Evolutionary conservation across 1,140 invertebrate genomes (phyloP), one percentile per base, ranked within the genome.

Genomic region (Globodera rostochiensis): DNA sequence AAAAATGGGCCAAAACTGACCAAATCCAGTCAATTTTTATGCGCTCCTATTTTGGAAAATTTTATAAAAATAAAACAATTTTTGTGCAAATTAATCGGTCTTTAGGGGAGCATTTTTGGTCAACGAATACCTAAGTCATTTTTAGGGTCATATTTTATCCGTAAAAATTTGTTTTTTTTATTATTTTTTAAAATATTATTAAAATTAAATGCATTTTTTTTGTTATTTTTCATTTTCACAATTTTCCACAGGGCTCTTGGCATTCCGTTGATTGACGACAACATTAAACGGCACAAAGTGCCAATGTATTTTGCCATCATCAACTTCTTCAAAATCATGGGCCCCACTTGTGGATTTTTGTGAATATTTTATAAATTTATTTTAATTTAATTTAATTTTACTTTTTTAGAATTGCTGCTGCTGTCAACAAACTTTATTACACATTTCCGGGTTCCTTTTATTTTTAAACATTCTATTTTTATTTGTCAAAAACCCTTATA

Each of bases 211-310:
- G 57, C 6, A 60, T 64, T 15, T 64, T 15, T 60, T 60, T 60
- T 60, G 11, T 8, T 19, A 64, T 15, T 64, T 64, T 13, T 4
- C 13, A 64, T 47, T 49, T 77, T 77, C 4, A 36, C 25, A 36
- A 36, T 36, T 36, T 46, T 46, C 57, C 87, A 85, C 5, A 90
- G 88, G 88, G 77, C 82, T 36, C 77, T 89, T 19, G 88, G 88
- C n/a, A 84, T 90, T 57, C 88, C 88, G n/a, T 84, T 89, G 11
- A 84, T 89, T 11, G 88, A 89, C 46, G 88, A 89, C 73, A 89
- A 89, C 77, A 84, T 89, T 11, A 88, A 89, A 47, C 86, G 82
- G 57, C 87, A 87, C 77, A 82, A 77, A 81, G 85, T 87, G 80
- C 88, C 88, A 15, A 82, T 89, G 13, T 90, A 89, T 83, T 89